phyloP scores from a whole-genome alignment of 2,113 vertebrate genomes.

The Sylvilagus bachmani region DNA sequence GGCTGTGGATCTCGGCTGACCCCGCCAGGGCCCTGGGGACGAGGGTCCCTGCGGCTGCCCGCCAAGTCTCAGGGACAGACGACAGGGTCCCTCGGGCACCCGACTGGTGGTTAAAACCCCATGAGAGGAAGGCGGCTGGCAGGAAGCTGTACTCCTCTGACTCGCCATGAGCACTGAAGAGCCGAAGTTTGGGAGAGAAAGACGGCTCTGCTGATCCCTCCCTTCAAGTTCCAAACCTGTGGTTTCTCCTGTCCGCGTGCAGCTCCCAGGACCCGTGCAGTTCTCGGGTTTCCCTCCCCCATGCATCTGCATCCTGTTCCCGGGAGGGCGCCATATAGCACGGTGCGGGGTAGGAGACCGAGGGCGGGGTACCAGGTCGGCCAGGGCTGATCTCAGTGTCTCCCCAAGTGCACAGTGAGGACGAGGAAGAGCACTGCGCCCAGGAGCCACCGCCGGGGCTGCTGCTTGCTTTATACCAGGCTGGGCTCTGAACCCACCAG shows the following conservation, averaged over 20 bases:
- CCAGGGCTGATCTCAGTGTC: conserved; percentile 63
- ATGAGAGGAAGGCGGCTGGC: background rate
- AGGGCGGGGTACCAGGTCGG: background rate
- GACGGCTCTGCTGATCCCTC: too few relatives aligned
- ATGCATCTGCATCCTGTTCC: conserved; percentile 40
- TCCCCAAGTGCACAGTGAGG: conserved; percentile 74
- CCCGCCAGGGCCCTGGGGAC: background rate
- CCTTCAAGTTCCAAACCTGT: background rate
- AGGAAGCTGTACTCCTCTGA: background rate
- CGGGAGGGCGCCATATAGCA: conserved; percentile 31
- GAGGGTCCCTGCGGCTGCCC: too few relatives aligned
- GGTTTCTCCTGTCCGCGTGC: conserved; percentile 9
- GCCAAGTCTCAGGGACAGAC: background rate
- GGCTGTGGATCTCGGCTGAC: background rate
- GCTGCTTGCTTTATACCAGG: conserved; percentile 78
- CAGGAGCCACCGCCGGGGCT: conserved; percentile 70
- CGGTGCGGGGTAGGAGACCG: background rate
- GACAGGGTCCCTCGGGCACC: rapidly evolving
- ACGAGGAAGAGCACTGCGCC: conserved; percentile 61
- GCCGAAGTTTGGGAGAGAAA: background rate
- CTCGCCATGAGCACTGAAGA: background rate
- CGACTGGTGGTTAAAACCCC: too few relatives aligned
- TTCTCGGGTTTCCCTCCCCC: conserved; percentile 24
- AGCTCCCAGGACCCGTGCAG: background rate
- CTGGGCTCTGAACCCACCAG: conserved; percentile 69